Conservation (phyloP, 2,888 invertebrate genomes). For the Clepsis dumicolana region DNA sequence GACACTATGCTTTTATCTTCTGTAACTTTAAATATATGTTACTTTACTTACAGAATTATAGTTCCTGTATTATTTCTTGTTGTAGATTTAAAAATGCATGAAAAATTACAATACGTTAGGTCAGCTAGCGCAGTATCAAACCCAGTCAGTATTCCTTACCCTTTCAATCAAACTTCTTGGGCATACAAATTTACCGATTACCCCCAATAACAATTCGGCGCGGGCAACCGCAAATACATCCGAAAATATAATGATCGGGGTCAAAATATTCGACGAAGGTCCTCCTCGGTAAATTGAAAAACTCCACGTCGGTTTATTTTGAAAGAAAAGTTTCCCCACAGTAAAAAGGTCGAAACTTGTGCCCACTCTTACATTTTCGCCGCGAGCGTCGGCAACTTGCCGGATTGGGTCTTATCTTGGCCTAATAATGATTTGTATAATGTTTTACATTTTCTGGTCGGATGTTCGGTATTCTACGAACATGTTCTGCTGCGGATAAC, state of each 20-base stretch:
- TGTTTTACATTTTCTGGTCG: constrained; percentile 35
- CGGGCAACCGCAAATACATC: constrained; percentile 17
- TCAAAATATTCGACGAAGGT: constrained; percentile 35
- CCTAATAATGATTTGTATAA: constrained; percentile 40
- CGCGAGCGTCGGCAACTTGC: constrained; percentile 16
- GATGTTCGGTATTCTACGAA: constrained; percentile 4
- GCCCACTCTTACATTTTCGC: constrained; percentile 28
- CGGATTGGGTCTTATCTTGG: constrained; percentile 23
- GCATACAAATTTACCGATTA: constrained; percentile 30
- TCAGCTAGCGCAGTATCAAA: neutral
- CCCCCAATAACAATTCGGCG: constrained; percentile 26
- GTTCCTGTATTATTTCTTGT: too few species aligned
- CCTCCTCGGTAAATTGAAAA: constrained; percentile 41
- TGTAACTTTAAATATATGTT: too few species aligned
- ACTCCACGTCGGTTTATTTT: constrained; percentile 36
- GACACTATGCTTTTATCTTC: too few species aligned
- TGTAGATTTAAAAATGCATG: too few species aligned
- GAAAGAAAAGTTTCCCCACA: constrained; percentile 37
- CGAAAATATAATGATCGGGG: constrained; percentile 36
- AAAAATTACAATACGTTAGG: neutral
- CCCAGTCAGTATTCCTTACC: neutral
- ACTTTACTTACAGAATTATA: too few species aligned
- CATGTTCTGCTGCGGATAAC: constrained; percentile 1
- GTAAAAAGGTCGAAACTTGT: constrained; percentile 39
- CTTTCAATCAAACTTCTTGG: constrained; percentile 10